Evolutionary conservation across 2,888 invertebrate genomes (phyloP).

Genomic region (Apodemia duryi): DNA sequence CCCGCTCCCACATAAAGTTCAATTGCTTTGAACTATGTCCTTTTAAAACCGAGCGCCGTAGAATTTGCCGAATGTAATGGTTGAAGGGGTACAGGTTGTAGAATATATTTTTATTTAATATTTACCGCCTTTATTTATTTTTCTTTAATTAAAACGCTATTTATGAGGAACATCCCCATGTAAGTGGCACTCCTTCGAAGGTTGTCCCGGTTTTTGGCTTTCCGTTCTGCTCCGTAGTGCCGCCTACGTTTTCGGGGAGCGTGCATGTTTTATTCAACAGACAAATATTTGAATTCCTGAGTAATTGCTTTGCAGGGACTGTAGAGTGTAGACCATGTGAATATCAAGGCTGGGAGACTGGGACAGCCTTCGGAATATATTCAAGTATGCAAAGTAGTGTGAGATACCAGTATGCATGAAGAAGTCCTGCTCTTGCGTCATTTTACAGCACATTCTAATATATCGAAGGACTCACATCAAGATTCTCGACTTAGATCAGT

Average conservation of each 20-base stretch:
- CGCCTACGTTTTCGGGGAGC: slow-evolving; percentile 55
- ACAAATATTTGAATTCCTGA: slow-evolving; percentile 52
- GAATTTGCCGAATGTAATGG: slow-evolving; percentile 71
- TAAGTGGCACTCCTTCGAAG: slow-evolving; percentile 77
- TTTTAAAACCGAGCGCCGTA: slow-evolving; percentile 48
- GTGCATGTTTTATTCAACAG: slow-evolving; percentile 60
- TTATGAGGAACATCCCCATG: slow-evolving; percentile 54
- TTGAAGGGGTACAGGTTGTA: slow-evolving; percentile 78
- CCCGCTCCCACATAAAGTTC: slow-evolving; percentile 46
- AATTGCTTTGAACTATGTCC: slow-evolving; percentile 64
- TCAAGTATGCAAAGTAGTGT: slow-evolving; percentile 46
- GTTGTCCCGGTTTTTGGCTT: slow-evolving; percentile 80
- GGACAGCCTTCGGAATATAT: slow-evolving; percentile 65
- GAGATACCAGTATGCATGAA: slow-evolving; percentile 51
- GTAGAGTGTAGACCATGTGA: slow-evolving; percentile 40
- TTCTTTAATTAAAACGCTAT: slow-evolving; percentile 63
- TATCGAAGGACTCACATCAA: slow-evolving; percentile 30
- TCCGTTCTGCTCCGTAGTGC: slow-evolving; percentile 69
- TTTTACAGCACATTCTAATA: slow-evolving; percentile 23
- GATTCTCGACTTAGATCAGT: slow-evolving; percentile 25
- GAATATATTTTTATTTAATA: slow-evolving; percentile 65
- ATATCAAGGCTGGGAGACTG: slow-evolving; percentile 43
- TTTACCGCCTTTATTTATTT: slow-evolving; percentile 76
- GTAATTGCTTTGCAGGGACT: slow-evolving; percentile 65
- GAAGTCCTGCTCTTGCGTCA: slow-evolving; percentile 34